Evolutionary conservation across 2,888 invertebrate genomes (phyloP).

Genomic region (Drosophila leonis): DNA sequence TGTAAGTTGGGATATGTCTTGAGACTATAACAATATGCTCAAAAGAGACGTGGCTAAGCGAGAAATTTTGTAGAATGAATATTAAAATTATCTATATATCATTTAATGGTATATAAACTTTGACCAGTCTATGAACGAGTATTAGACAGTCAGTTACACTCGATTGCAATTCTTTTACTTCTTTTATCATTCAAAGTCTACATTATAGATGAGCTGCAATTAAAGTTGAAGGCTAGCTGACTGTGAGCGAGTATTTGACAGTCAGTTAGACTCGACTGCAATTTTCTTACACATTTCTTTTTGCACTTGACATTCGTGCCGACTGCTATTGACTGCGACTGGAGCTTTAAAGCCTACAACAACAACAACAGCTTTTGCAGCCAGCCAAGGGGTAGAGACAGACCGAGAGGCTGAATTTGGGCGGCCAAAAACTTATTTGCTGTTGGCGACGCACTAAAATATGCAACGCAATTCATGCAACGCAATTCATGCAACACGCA

Average conservation of each 20-base stretch:
- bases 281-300: slow-evolving; percentile 28
- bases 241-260: neutral
- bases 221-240: neutral
- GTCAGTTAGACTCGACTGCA: neutral
- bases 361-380: slow-evolving; percentile 19
- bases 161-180: neutral
- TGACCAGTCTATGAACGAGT: neutral
- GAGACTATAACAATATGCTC: neutral
- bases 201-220: neutral
- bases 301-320: slow-evolving; percentile 57
- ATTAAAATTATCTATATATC: too few relatives aligned
- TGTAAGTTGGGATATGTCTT: neutral
- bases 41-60: too few relatives aligned
- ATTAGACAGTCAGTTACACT: neutral
- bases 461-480: slow-evolving; percentile 63
- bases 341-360: slow-evolving; percentile 53
- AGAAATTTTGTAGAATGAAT: too few relatives aligned
- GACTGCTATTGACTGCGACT: slow-evolving; percentile 5
- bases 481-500: slow-evolving; percentile 34
- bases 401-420: neutral
- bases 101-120: neutral
- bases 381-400: slow-evolving; percentile 3
- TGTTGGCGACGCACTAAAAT: slow-evolving; percentile 57
- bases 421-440: slow-evolving; percentile 51
- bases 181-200: neutral